phyloP scores from a whole-genome alignment of 2,113 vertebrate genomes.

The Pedionomus torquatus region DNA sequence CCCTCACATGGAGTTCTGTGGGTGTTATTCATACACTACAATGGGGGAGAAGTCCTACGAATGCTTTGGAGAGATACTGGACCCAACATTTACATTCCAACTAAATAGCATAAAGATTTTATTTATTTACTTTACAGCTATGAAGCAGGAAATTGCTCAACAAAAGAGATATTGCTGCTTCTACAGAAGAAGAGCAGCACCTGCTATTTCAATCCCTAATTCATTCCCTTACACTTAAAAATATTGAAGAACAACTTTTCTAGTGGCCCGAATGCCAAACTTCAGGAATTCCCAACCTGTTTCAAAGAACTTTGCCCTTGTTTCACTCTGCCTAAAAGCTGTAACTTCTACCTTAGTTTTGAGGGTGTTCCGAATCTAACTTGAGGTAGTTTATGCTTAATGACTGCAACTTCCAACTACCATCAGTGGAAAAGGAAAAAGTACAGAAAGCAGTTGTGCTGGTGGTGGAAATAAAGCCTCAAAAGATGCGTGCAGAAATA shows the following conservation, averaged over 20 bases:
- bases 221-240: constrained; percentile 66
- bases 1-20: not conserved
- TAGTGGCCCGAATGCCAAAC: not conserved
- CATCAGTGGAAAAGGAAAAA: not conserved
- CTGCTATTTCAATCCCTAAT: constrained; percentile 68
- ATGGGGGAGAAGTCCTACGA: not conserved
- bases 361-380: not conserved
- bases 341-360: not conserved
- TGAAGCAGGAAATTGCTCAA: not conserved
- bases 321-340: not conserved
- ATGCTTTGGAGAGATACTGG: not conserved
- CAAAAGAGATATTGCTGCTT: not conserved
- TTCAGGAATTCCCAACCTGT: not conserved
- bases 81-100: not conserved
- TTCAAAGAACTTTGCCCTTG: not conserved
- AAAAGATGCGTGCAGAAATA: not conserved
- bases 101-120: not conserved
- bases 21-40: not conserved
- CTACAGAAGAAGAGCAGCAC: not conserved
- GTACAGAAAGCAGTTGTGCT: not conserved
- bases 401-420: not conserved
- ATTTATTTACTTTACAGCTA: constrained; percentile 24
- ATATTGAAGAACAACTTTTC: not conserved
- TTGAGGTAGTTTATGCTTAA: not conserved
- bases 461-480: not conserved